Percentiles rank a stretch among this genome's conserved stretches.
Evolutionary conservation across 2,888 invertebrate species (phyloP).

Genomic region (Augochlorella aurata): DNA sequence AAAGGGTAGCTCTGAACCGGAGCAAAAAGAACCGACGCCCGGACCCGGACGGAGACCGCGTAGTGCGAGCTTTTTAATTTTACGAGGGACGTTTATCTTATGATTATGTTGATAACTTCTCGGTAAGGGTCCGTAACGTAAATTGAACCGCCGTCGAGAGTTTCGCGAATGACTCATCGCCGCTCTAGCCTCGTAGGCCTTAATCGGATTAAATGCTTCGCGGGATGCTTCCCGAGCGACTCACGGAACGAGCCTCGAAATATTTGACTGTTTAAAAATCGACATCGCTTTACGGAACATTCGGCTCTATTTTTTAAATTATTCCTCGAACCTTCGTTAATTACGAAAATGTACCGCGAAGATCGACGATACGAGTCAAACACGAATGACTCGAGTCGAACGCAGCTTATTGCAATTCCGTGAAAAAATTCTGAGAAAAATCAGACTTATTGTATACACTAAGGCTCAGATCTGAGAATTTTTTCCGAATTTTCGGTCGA

Average conservation of each 20-base stretch:
- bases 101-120: slow-evolving; percentile 71
- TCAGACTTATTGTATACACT: background rate
- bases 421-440: background rate
- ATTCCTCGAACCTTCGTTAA: too few species aligned
- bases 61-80: slow-evolving; percentile 68
- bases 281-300: too few species aligned
- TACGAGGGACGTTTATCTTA: slow-evolving; percentile 67
- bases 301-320: too few species aligned
- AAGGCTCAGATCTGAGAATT: background rate
- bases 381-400: too few species aligned
- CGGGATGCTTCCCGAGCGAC: background rate
- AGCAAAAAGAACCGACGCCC: slow-evolving; percentile 36
- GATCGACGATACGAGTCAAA: too few species aligned
- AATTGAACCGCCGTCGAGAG: slow-evolving; percentile 62
- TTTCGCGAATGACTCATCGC: slow-evolving; percentile 48
- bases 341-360: too few species aligned
- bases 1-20: slow-evolving; percentile 33
- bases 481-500: background rate
- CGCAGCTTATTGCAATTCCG: too few species aligned
- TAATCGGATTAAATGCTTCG: background rate
- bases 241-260: background rate
- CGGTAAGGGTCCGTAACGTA: slow-evolving; percentile 66
- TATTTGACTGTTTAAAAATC: too few species aligned
- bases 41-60: slow-evolving; percentile 19
- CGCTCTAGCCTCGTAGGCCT: background rate